Evolutionary conservation across 1,140 invertebrate species (phyloP).

Genomic region (Drosophila willistoni): DNA sequence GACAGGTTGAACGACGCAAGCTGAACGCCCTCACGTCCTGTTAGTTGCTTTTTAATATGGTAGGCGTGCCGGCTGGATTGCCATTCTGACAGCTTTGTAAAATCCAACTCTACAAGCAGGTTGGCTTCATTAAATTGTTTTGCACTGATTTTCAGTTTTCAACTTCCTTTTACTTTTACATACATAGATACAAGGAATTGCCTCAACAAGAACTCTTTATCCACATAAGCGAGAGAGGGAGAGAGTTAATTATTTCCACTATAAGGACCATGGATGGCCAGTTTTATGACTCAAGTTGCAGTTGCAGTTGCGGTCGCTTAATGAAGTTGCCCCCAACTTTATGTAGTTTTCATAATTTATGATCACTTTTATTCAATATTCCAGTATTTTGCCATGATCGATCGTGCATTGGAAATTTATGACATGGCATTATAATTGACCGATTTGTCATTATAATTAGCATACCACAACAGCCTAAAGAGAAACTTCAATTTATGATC

Average conservation of each 20-base stretch:
- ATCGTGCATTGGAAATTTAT: conserved; percentile 69
- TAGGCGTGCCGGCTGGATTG: conserved; percentile 67
- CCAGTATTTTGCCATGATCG: conserved; percentile 60
- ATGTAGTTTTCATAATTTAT: conserved; percentile 56
- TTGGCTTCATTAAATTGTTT: conserved; percentile 63
- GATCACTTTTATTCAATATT: conserved; percentile 76
- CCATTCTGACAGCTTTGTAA: conserved; percentile 67
- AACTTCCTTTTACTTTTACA: conserved; percentile 56
- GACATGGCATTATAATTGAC: conserved; percentile 80
- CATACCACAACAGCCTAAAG: conserved; percentile 25
- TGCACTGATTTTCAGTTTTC: neutral
- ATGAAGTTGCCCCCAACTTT: conserved; percentile 50
- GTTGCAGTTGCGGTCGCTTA: conserved; percentile 29
- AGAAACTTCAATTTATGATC: conserved; percentile 59
- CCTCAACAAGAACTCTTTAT: conserved; percentile 12
- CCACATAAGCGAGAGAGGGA: conserved; percentile 13
- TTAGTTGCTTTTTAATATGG: conserved; percentile 75
- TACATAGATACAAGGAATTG: conserved; percentile 48
- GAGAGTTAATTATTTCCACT: conserved; percentile 33
- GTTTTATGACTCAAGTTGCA: conserved; percentile 1
- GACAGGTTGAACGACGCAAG: conserved; percentile 68
- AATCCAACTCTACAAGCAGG: conserved; percentile 8
- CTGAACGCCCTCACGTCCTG: conserved; percentile 66
- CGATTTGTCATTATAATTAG: conserved; percentile 81
- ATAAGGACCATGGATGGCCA: neutral